Base-by-base conservation (phyloP, 2,113 vertebrate genomes). In the Sapajus apella region DNA sequence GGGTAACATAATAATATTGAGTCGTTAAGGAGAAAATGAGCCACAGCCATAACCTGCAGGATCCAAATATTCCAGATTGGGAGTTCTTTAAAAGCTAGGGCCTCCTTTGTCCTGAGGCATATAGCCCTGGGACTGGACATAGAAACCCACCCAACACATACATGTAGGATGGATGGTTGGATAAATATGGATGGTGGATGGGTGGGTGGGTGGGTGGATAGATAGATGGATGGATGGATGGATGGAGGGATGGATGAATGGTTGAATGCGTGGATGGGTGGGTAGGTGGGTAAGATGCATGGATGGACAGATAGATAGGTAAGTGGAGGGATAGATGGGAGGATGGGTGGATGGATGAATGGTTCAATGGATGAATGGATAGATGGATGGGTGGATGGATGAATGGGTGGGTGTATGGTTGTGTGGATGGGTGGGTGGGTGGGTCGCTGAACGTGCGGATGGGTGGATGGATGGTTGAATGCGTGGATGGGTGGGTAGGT, bases 321-420 rank as follows among this genome's bases (percentile, higher is more conserved):
- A 43, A 43, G 43, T 43, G 43, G 43, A 43, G 43, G 43, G 43
- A 43, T 43, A 43, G 43, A 43, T 43, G 43, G 43, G 43, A 43
- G 43, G 1, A 1, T 37, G 17, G 35, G 8, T 72, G 68, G 8
- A 2, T 21, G 8, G 2, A 37, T n/a, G 5, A 40, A 0, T 8
- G 43, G 43, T 43, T 43, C 43, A 43, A 43, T 43, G 6, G 1
- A 1, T 17, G 3, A 27, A 0, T 43, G 40, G 7, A 0, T 8
- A 6, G 17, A 0, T 35, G 18, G 3, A 2, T 61, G 1, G 32
- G 0, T 45, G 30, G 4, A 0, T 43, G 6, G 1, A 1, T 17
- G 3, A 27, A 0, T 43, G 40, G 7, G 0, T 8, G 6, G 17
- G 37, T 40, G 37, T 40, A 40, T 40, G 37, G 37, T 40, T 40